These are phyloP conservation scores for Muntiacus reevesi DNA, from an alignment of 2,113 vertebrate genomes.

Conservation along the genomic window DNA sequence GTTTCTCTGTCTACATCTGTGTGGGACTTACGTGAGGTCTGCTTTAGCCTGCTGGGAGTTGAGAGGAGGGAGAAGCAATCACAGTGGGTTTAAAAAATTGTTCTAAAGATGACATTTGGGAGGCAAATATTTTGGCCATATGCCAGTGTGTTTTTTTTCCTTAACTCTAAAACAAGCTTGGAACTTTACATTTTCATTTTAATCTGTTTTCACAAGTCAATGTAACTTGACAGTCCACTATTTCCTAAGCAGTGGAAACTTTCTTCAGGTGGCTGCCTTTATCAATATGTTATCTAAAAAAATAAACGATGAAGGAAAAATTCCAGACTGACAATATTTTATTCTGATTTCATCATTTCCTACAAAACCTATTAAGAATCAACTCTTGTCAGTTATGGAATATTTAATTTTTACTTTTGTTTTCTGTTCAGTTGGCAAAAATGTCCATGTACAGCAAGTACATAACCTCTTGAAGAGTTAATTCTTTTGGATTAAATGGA, in stretches of 20 bases:
- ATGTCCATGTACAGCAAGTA: not conserved
- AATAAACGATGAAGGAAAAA: not conserved
- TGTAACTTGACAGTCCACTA: slow-evolving; percentile 39
- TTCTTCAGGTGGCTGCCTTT: not conserved
- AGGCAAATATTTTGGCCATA: slow-evolving; percentile 48
- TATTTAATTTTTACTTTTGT: not conserved
- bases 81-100: slow-evolving; percentile 72
- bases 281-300: not conserved
- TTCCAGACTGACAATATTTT: not conserved
- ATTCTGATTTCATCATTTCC: not conserved
- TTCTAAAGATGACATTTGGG: slow-evolving; percentile 68
- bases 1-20: slow-evolving; percentile 63
- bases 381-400: not conserved
- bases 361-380: not conserved
- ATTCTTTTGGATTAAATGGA: not conserved
- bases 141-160: slow-evolving; percentile 43
- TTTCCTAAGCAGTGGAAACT: slow-evolving; percentile 19
- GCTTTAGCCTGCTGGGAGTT: slow-evolving; percentile 63
- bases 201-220: slow-evolving; percentile 49
- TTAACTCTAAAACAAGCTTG: slow-evolving; percentile 53
- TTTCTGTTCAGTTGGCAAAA: not conserved
- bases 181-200: slow-evolving; percentile 27
- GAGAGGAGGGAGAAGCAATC: slow-evolving; percentile 70
- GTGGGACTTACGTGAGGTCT: slow-evolving; percentile 57
- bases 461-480: not conserved